Evolutionary conservation across 2,797 vertebrate species (phyloP), one percentile per base, ranked within the genome.

Genomic region (Lophius americanus): DNA sequence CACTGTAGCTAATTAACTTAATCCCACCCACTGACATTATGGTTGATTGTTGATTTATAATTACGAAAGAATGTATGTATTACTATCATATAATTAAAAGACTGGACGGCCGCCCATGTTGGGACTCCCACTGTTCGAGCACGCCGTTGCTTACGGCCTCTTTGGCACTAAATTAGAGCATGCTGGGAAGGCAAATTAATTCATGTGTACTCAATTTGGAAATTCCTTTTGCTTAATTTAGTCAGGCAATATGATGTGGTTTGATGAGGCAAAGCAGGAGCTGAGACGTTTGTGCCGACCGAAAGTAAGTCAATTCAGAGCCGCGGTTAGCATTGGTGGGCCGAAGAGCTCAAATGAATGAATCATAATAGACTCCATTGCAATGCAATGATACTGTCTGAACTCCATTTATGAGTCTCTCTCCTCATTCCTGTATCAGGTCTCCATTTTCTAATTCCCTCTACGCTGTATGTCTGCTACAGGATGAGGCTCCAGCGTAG

Each of bases 251-350:
- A 48, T 70, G 68, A 77, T 74, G 39, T 51, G 44, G 76, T 53
- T 56, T 58, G 68, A 77, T 74, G 42, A 73, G 64, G 64, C 35
- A 50, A 78, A 71, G 49, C 64, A 68, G 59, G 58, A 36, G 48
- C 42, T 47, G 63, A 67, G 59, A 78, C 23, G 23, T 51, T 54
- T 66, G 58, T 41, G 56, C 52, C 62, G 67, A 3, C 51, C 77
- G 35, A 76, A 77, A 74, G 60, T 65, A 70, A 84, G 84, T 75
- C 1, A 70, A 81, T 83, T 82, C 75, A 66, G 52, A 65, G 48
- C 46, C 41, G 64, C 62, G 76, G 78, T 83, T 78, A 78, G 75
- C 63, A 71, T 41, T n/a, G 7, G 49, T 56, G 65, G 78, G 69
- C 70, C 64, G 79, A 78, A 65, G 13, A 37, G 59, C 69, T 82